Conservation (phyloP, 1,140 invertebrate genomes). For the Aporrectodea caliginosa region DNA sequence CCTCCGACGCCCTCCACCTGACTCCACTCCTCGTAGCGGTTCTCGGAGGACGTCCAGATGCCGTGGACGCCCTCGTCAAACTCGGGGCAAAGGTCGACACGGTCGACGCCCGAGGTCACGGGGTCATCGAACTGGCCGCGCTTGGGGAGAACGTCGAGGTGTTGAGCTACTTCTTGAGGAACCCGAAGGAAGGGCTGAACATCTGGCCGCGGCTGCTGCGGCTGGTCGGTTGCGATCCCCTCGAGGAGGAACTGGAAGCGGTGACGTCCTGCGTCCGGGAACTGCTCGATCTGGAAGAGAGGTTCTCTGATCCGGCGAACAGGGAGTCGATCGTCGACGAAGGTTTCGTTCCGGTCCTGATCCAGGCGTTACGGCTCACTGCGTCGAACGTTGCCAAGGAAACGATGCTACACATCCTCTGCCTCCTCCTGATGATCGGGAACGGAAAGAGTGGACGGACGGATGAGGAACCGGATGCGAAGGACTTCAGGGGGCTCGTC, state of each 20-base stretch:
- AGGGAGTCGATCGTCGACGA: neutral
- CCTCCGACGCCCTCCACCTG: conserved; percentile 44
- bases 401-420: neutral
- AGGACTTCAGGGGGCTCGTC: neutral
- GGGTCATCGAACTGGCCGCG: neutral
- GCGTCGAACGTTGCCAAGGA: neutral
- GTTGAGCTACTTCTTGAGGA: neutral
- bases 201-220: neutral
- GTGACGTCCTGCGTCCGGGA: neutral
- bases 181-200: neutral
- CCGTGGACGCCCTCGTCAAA: conserved; percentile 41
- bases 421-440: neutral
- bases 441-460: neutral
- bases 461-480: neutral
- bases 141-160: neutral
- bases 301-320: neutral
- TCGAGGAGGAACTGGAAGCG: neutral
- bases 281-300: neutral
- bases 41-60: conserved; percentile 44
- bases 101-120: neutral
- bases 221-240: neutral
- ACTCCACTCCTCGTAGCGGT: conserved; percentile 52
- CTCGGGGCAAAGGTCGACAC: conserved; percentile 40
- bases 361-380: neutral
- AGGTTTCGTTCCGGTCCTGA: neutral